Conservation (phyloP, 2,888 invertebrate genomes). For the Dioctria rufipes region DNA sequence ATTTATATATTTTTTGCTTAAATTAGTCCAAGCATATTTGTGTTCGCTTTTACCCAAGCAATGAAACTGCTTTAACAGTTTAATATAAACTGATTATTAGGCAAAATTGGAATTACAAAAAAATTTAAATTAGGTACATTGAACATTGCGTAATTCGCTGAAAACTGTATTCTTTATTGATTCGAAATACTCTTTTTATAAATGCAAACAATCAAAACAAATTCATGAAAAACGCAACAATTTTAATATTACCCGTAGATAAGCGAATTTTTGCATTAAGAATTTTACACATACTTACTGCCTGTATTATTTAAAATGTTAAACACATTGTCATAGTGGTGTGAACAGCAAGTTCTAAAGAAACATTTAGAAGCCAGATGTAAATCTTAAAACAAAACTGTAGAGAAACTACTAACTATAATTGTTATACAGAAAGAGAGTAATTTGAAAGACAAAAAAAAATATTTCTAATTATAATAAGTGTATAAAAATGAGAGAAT, state of each 20-base stretch:
- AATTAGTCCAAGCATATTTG: no score
- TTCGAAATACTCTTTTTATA: slow-evolving; percentile 34
- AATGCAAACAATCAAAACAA: slow-evolving; percentile 44
- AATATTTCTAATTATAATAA: slow-evolving; percentile 26
- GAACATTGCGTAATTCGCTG: slow-evolving; percentile 17
- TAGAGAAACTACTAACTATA: slow-evolving; percentile 39
- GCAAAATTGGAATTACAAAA: neutral
- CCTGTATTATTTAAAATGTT: slow-evolving; percentile 16
- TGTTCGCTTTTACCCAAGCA: neutral
- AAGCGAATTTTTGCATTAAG: slow-evolving; percentile 43
- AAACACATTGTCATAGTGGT: slow-evolving; percentile 1
- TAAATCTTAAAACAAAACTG: slow-evolving; percentile 2
- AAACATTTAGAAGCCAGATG: slow-evolving; percentile 24
- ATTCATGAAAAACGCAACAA: slow-evolving; percentile 23
- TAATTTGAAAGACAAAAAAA: slow-evolving; percentile 30
- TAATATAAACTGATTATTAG: no score
- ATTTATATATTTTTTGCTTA: no score
- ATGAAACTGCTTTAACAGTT: neutral
- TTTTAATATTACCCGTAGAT: slow-evolving; percentile 46
- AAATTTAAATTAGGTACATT: neutral
- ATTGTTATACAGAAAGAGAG: slow-evolving; percentile 30
- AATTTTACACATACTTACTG: slow-evolving; percentile 39
- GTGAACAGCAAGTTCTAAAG: slow-evolving; percentile 47
- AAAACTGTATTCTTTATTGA: slow-evolving; percentile 11
- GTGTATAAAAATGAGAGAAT: slow-evolving; percentile 19